A percentile compares a stretch with the other conserved stretches of the same genome.
These are phyloP conservation scores for Pammene fasciana DNA, from an alignment of 2,888 invertebrate genomes.

Conservation along the genomic window DNA sequence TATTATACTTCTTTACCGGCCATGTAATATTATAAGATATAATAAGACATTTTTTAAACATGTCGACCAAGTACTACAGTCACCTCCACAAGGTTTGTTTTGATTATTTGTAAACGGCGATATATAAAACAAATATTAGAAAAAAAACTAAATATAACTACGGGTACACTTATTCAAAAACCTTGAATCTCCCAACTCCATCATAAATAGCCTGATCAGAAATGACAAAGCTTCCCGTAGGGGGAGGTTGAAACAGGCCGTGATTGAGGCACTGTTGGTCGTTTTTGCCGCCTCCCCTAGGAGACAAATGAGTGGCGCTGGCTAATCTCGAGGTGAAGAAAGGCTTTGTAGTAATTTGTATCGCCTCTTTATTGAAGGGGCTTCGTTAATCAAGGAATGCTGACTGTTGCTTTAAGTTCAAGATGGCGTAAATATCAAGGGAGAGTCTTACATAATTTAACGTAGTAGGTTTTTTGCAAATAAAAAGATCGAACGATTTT, in stretches of 20 bases:
- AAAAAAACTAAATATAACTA: no score
- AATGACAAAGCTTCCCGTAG: constrained; percentile 17
- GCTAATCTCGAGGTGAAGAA: constrained; percentile 27
- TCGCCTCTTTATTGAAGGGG: constrained; percentile 14
- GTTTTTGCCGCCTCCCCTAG: constrained; percentile 29
- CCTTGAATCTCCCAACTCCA: background rate
- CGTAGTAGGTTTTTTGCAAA: no score
- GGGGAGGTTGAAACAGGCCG: constrained; percentile 2
- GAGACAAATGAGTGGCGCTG: constrained; percentile 31
- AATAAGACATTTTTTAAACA: no score
- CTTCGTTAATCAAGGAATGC: constrained; percentile 12
- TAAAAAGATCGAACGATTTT: no score
- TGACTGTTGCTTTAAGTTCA: constrained; percentile 12
- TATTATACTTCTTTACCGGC: no score
- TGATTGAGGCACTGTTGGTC: constrained; percentile 30
- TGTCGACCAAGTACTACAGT: no score
- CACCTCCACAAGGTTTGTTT: no score
- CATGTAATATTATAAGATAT: no score
- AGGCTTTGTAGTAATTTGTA: constrained; percentile 29
- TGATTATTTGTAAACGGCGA: no score
- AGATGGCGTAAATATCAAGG: background rate
- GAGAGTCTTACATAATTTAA: background rate
- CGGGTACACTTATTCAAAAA: no score
- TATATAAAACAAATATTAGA: no score
- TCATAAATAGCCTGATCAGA: constrained; percentile 12